Evolutionary conservation across 2,888 invertebrate genomes (phyloP).

Genomic region (Drosophila borborema): DNA sequence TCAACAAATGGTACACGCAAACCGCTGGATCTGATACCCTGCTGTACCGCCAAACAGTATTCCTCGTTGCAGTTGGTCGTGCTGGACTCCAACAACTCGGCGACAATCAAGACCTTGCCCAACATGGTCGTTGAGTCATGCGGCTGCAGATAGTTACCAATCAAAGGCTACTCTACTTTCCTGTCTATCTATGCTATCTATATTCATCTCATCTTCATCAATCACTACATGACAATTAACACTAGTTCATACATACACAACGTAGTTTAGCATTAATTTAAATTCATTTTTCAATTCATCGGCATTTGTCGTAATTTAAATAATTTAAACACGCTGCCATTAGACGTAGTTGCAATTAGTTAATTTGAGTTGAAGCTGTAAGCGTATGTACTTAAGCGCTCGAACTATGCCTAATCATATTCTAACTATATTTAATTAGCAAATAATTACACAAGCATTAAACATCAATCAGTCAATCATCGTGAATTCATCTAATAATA

Average conservation of each 20-base stretch:
- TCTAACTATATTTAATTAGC: conserved; percentile 30
- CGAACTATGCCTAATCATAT: conserved; percentile 46
- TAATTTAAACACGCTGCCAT: conserved; percentile 63
- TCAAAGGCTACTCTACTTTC: conserved; percentile 28
- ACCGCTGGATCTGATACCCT: conserved; percentile 90
- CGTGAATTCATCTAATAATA: conserved; percentile 11
- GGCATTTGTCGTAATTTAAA: conserved; percentile 40
- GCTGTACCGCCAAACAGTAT: conserved; percentile 94
- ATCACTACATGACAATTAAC: not conserved
- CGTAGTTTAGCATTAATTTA: conserved; percentile 51
- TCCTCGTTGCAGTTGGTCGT: conserved; percentile 92
- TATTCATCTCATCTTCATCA: not conserved
- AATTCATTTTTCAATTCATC: conserved; percentile 59
- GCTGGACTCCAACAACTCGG: conserved; percentile 91
- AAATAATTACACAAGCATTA: conserved; percentile 24
- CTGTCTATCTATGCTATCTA: not conserved
- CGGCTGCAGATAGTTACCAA: conserved; percentile 90
- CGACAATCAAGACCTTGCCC: conserved; percentile 91
- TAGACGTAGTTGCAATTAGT: conserved; percentile 58
- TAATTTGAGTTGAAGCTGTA: conserved; percentile 39
- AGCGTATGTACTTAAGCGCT: conserved; percentile 71
- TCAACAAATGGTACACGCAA: conserved; percentile 85
- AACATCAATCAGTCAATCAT: conserved; percentile 9
- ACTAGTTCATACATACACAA: conserved; percentile 7
- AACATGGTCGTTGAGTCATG: conserved; percentile 97